A percentile compares a stretch with the other conserved stretches of the same genome.
phyloP scores from a whole-genome alignment of 1,140 invertebrate genomes.

The Radopholus similis region DNA sequence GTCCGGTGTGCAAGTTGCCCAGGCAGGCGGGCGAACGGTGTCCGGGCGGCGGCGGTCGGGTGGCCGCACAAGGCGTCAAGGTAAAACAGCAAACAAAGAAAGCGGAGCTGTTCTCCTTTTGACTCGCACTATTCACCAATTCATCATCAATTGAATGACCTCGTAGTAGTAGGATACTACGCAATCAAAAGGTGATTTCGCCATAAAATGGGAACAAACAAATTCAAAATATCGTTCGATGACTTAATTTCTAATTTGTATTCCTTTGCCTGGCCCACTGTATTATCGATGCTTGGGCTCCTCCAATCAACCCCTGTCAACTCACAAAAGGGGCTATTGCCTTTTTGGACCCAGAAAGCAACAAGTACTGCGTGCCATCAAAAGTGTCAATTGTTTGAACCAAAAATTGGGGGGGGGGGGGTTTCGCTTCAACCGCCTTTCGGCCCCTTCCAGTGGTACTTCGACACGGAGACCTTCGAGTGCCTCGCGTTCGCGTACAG shows the following conservation, averaged over 20 bases:
- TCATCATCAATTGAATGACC: neutral
- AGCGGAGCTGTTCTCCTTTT: neutral
- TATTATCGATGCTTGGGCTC: too few species aligned
- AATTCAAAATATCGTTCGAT: neutral
- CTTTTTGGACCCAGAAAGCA: neutral
- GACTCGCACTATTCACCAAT: neutral
- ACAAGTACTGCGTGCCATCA: neutral
- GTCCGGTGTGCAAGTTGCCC: constrained; percentile 11
- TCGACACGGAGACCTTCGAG: constrained; percentile 28
- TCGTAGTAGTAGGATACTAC: neutral
- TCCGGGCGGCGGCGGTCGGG: neutral
- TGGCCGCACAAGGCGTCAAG: neutral
- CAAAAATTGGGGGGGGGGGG: too few species aligned
- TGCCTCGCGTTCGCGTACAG: constrained; percentile 34
- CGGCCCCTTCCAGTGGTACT: constrained; percentile 19
- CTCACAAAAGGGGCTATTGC: neutral
- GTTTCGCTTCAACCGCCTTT: neutral
- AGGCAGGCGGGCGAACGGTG: constrained; percentile 13
- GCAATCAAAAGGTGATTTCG: neutral
- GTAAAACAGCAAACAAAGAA: neutral
- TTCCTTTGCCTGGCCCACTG: too few species aligned
- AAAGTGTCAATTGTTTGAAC: neutral
- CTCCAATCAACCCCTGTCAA: neutral
- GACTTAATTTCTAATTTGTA: too few species aligned
- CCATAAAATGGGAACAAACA: neutral